Evolutionary conservation across 2,888 invertebrate species (phyloP), one percentile per base, ranked within the genome.

Genomic region (Xestoiulus laeticollis): DNA sequence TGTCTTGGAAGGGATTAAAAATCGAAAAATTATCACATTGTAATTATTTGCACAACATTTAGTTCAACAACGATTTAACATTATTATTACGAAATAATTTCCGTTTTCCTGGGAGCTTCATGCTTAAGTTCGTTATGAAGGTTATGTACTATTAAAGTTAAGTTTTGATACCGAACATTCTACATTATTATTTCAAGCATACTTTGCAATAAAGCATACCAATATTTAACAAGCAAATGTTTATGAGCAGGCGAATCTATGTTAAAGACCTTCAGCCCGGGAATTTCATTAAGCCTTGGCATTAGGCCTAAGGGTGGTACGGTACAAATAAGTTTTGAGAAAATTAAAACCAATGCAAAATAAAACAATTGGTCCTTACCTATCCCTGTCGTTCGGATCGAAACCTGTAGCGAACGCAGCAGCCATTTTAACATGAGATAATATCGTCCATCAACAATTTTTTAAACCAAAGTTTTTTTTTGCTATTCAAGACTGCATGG

Each of bases 341-440:
- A 14, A 14, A 19, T 19, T 48, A 48, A 48, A 48, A 48, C 8
- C 14, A 48, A 48, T 14, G 48, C 48, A 48, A 48, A 48, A 48
- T 19, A 48, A 48, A 48, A n/a, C n/a, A 48, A 16, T 2, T 19
- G 16, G 19, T 0, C 12, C 82, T 82, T 88, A 90, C 90, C 90
- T 90, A 88, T 90, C 89, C 88, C 89, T 90, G 87, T 90, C 90
- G 88, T 90, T 89, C 4, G 90, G 90, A 89, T 95, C 95, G 92
- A 95, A 95, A 88, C 94, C 93, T 91, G 94, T 94, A 92, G 95
- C 94, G 93, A 95, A 38, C 26, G 78, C 87, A 87, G 87, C 33
- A 30, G 87, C 87, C 87, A 87, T 87, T 32, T 85, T 85, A 33
- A 32, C 33, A 85, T 32, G 12, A 8, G 43, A 85, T 82, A 32